Evolutionary conservation across 1,140 invertebrate genomes (phyloP).

Genomic region (Chlorops oryzae): DNA sequence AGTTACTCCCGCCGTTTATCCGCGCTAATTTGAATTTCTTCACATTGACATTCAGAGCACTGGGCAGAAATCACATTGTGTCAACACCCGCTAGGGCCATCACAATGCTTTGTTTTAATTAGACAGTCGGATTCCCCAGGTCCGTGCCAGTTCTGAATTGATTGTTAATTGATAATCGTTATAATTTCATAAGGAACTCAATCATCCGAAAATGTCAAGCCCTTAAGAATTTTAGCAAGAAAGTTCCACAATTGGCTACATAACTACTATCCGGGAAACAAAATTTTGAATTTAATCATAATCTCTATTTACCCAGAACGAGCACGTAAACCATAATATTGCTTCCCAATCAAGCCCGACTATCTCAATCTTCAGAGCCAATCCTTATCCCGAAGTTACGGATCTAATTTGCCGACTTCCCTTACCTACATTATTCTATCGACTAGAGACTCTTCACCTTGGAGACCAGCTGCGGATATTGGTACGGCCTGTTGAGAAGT

Average conservation of each 20-base stretch:
- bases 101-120: conserved; percentile 72
- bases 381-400: conserved; percentile 69
- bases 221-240: conserved; percentile 22
- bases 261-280: conserved; percentile 40
- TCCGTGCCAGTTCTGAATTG: conserved; percentile 65
- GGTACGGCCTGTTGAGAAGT: conserved; percentile 30
- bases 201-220: conserved; percentile 8
- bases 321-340: conserved; percentile 16
- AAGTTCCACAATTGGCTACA: conserved; percentile 21
- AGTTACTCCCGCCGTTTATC: no score
- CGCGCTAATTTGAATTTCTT: no score
- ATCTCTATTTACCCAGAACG: conserved; percentile 53
- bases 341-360: conserved; percentile 15
- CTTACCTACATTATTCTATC: conserved; percentile 86
- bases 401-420: conserved; percentile 75
- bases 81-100: no score
- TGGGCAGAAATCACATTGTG: no score
- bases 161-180: conserved; percentile 38
- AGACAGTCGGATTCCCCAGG: conserved; percentile 72
- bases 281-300: conserved; percentile 41
- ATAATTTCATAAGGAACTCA: conserved; percentile 44
- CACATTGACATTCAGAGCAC: no score
- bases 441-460: conserved; percentile 84
- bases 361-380: conserved; percentile 59
- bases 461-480: conserved; percentile 67